Percentiles rank a stretch among this genome's conserved stretches.
These are phyloP conservation scores for Cyrtonyx montezumae DNA, from an alignment of 2,113 vertebrate genomes.

Conservation along the genomic window DNA sequence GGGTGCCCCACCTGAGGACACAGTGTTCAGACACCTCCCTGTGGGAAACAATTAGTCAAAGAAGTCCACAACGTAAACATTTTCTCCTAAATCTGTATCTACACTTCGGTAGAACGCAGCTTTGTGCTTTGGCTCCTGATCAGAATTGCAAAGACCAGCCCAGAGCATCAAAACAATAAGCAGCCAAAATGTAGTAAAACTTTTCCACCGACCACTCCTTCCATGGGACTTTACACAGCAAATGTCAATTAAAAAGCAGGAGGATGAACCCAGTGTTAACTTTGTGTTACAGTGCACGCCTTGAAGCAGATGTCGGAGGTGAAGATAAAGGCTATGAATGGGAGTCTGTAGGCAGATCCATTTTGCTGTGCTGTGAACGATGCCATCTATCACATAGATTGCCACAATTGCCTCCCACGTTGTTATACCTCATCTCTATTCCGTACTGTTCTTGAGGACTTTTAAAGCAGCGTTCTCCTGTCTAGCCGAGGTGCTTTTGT, in stretches of 20 bases:
- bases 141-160: not conserved
- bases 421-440: conserved; percentile 8
- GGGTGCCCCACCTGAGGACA: not conserved
- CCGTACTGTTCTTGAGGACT: conserved; percentile 10
- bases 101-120: not conserved
- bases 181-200: accelerated
- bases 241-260: not conserved
- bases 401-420: conserved; percentile 26
- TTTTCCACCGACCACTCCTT: not conserved
- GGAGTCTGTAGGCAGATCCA: not conserved
- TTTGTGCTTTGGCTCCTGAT: accelerated
- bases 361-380: not conserved
- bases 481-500: conserved; percentile 39
- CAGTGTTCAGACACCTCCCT: not conserved
- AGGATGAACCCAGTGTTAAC: not conserved
- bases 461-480: not conserved
- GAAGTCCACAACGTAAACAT: not conserved
- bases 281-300: accelerated
- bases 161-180: accelerated
- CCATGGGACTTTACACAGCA: not conserved
- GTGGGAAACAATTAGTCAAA: not conserved
- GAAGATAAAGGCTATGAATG: accelerated
- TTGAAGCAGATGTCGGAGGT: accelerated
- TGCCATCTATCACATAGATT: conserved; percentile 7
- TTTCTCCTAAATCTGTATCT: not conserved